Evolutionary conservation across 2,797 vertebrate genomes (phyloP).

Genomic region (Synaphobranchus kaupii): DNA sequence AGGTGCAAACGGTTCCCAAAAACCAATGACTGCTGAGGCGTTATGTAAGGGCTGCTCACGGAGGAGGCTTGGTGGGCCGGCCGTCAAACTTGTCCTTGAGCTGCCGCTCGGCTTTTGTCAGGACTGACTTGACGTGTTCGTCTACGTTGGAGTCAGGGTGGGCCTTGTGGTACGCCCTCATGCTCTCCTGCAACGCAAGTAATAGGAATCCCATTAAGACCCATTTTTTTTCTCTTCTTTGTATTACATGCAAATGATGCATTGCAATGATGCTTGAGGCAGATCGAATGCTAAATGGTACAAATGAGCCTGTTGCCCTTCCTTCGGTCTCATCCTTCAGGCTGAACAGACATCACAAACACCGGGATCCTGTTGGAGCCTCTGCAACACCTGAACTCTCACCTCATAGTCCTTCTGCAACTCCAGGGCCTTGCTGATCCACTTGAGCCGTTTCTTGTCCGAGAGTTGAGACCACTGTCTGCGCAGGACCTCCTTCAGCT

Average conservation of each 20-base stretch:
- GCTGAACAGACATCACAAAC: not conserved
- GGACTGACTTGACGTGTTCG: conserved; percentile 75
- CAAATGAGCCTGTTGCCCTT: not conserved
- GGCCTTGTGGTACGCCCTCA: conserved; percentile 71
- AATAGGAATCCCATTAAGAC: not conserved
- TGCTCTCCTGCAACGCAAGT: conserved; percentile 60
- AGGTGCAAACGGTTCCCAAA: not conserved
- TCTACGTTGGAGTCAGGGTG: conserved; percentile 73
- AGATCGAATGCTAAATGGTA: not conserved
- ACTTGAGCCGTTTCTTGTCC: conserved; percentile 78
- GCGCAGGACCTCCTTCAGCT: conserved; percentile 78
- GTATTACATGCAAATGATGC: no score
- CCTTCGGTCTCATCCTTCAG: not conserved
- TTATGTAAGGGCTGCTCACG: conserved; percentile 63
- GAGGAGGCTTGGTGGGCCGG: conserved; percentile 77
- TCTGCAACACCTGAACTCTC: conserved; percentile 1
- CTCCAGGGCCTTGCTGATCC: conserved; percentile 83
- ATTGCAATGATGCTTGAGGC: no score
- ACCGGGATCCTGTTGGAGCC: not conserved
- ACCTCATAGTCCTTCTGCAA: conserved; percentile 81
- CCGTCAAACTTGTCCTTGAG: conserved; percentile 83
- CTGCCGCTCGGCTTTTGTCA: conserved; percentile 79
- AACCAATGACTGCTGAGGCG: not conserved
- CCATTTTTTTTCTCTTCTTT: no score
- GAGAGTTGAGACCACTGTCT: conserved; percentile 80